Base-by-base conservation (phyloP, 1,140 invertebrate genomes). In the Papilio aristodemus region DNA sequence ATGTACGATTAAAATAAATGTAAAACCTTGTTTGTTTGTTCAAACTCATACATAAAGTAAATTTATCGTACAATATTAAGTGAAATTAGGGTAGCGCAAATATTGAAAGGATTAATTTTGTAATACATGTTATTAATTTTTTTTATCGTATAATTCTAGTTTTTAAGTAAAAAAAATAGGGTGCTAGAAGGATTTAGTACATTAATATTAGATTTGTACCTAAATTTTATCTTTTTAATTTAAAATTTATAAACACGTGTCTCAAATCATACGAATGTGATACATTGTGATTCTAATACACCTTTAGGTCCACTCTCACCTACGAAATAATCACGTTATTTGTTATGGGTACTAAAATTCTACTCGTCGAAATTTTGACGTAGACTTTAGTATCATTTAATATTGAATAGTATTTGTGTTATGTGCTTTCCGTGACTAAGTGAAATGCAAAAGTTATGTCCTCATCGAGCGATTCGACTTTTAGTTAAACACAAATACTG, bases 1-100 rank as follows among this genome's bases (percentile, higher is more conserved):
- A 43, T 8, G 8, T 46, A 14, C 14, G 8, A 46, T 14, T 17
- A 46, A 54, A 54, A 54, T 54, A 54, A 54, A 54, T 54, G 22
- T 54, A 54, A 54, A 54, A 54, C 19, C 19, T 54, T 54, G 17
- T 46, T 46, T 19, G 17, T 54, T n/a, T n/a, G n/a, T n/a, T n/a
- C n/a, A 54, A 54, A 19, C 9, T 9, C 43, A 22, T 54, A 50
- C 17, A 54, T 19, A 5, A 11, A 54, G 22, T 54, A 25, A 17
- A 54, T 22, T 17, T 19, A 50, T 22, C 17, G 19, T 54, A 25
- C 27, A 32, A 13, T 22, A 9, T 54, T 4, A 54, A 50, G 22
- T 46, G 9, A 43, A 43, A 46, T 54, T 11, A 22, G 46, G 46
- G 17, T 11, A 3, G 17, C 19, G 19, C 43, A 46, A 46, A 19